phyloP scores from a whole-genome alignment of 2,888 invertebrate species.

The Tipula helvola region DNA sequence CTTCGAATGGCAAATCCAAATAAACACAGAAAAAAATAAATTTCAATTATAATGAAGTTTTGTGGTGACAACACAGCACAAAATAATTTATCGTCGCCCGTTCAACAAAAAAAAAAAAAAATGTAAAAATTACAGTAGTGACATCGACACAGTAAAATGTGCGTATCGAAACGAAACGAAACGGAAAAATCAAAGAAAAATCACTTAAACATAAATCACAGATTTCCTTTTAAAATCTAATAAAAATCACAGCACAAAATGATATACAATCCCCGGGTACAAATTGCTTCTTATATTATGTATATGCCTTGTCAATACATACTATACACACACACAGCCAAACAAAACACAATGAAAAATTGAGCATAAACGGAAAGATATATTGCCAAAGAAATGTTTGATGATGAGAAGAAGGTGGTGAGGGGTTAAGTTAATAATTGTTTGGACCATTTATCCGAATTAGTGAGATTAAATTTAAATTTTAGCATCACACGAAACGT shows the following conservation, averaged over 20 bases:
- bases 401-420: neutral
- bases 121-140: neutral
- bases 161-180: neutral
- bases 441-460: conserved; percentile 4
- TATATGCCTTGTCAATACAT: neutral
- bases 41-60: neutral
- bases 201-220: conserved; percentile 4
- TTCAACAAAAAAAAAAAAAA: neutral
- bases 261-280: neutral
- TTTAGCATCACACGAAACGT: neutral
- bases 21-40: neutral
- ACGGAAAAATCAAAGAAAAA: neutral
- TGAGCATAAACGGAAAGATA: neutral
- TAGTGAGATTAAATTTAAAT: conserved; percentile 4
- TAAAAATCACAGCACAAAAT: neutral
- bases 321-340: neutral
- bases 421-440: neutral
- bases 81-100: neutral
- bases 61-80: neutral
- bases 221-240: conserved; percentile 4
- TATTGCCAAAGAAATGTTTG: neutral
- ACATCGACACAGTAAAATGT: neutral
- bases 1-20: neutral
- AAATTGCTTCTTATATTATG: conserved; percentile 4
- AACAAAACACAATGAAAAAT: neutral